Base-by-base conservation (phyloP, 1,140 invertebrate genomes). In the Andrena cerasifolii region DNA sequence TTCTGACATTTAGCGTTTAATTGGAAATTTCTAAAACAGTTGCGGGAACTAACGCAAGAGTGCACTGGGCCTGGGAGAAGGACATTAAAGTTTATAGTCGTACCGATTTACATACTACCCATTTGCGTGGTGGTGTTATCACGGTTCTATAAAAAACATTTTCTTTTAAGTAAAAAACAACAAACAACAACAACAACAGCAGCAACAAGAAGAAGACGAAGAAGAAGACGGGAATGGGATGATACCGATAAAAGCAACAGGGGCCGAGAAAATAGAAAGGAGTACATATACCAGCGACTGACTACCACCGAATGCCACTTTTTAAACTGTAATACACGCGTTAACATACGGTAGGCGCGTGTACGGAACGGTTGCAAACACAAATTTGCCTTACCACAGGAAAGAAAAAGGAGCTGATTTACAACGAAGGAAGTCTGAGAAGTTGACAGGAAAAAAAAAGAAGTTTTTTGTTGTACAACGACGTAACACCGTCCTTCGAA, bases 11-110 rank as follows among this genome's bases (percentile, higher is more conserved):
- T 74, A 87, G 75, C 77, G 83, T 84, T 83, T 83, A 86, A 78
- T 82, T 81, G 80, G 51, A 84, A 86, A 89, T 90, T 89, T 91
- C 89, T 91, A 90, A 91, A 91, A 91, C 89, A 91, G 88, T 91
- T 91, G 88, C 89, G 89, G 90, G 89, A 88, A 89, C 85, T 85
- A 89, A 86, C 86, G 80, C 86, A 90, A 87, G 86, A 86, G 86
- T 87, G 86, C 85, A 87, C 82, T 75, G 63, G 76, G 82, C 76
- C 84, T 80, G 66, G 65, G 31, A 66, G 82, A 78, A 77, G 31
- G 80, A 67, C 47, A 56, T 28, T 28, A 59, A 33, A 12, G 0
- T 12, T 28, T n/a, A 4, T 12, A 28, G 16, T 47, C n/a, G 33
- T 21, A 47, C 2, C 16, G 12, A 54, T 24, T 47, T 8, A 21